phyloP scores from a whole-genome alignment of 2,888 invertebrate genomes.

The Megastigmus dorsalis region DNA sequence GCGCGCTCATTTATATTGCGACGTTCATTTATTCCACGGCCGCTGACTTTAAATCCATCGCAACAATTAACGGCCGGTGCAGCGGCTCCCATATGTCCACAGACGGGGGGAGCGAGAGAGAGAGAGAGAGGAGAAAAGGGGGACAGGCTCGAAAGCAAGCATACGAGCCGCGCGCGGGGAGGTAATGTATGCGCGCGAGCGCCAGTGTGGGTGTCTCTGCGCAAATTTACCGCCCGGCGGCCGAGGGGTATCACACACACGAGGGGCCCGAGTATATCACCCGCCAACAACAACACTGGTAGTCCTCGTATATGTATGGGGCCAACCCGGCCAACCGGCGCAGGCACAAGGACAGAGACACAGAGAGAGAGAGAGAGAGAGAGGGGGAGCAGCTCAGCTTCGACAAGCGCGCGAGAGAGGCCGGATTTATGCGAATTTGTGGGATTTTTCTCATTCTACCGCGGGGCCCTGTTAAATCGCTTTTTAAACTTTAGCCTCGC shows the following conservation, averaged over 20 bases:
- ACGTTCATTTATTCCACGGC: slow-evolving; percentile 62
- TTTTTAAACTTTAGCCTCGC: slow-evolving; percentile 30
- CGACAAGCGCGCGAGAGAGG: slow-evolving; percentile 11
- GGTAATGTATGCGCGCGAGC: slow-evolving; percentile 46
- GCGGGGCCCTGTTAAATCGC: slow-evolving; percentile 9
- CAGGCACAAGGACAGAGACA: background rate
- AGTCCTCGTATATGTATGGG: slow-evolving; percentile 10
- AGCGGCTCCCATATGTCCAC: too few relatives aligned
- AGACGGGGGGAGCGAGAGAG: too few relatives aligned
- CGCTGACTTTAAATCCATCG: slow-evolving; percentile 63
- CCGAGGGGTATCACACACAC: background rate
- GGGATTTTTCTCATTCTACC: slow-evolving; percentile 39
- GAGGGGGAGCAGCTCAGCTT: background rate
- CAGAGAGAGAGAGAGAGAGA: background rate
- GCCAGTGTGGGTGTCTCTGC: slow-evolving; percentile 55
- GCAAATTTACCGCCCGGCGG: slow-evolving; percentile 47
- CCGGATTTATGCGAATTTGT: slow-evolving; percentile 45
- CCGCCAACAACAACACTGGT: slow-evolving; percentile 44
- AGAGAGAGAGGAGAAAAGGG: too few relatives aligned
- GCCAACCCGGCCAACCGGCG: too few relatives aligned
- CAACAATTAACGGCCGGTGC: slow-evolving; percentile 63
- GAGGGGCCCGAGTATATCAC: slow-evolving; percentile 30
- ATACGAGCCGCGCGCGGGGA: background rate
- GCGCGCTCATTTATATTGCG: slow-evolving; percentile 49
- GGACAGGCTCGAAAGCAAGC: too few relatives aligned